phyloP scores from a whole-genome alignment of 2,888 invertebrate genomes.

The Aproaerema taeniolella region DNA sequence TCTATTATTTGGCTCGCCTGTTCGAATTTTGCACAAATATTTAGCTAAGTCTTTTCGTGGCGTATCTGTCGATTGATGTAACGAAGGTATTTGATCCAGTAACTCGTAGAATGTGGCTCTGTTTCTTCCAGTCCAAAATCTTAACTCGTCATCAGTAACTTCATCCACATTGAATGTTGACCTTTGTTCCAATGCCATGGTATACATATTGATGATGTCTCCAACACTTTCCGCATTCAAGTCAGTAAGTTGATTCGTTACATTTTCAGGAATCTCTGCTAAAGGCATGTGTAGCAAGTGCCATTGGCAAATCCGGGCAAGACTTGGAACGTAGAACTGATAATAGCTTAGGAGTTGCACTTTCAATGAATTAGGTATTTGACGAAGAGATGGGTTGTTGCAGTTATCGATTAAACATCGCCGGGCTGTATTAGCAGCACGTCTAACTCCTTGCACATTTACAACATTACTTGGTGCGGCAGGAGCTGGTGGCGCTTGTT shows the following conservation, averaged over 20 bases:
- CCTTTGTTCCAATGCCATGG: too few relatives aligned
- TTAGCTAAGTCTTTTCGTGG: background rate
- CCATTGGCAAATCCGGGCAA: conserved; percentile 11
- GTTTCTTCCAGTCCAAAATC: background rate
- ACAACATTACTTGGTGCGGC: too few relatives aligned
- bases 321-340: conserved; percentile 10
- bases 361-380: conserved; percentile 3
- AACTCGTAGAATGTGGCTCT: background rate
- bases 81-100: background rate
- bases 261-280: conserved; percentile 5
- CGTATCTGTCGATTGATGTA: background rate
- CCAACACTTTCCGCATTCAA: conserved; percentile 3
- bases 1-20: too few relatives aligned
- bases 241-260: conserved; percentile 3
- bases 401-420: conserved; percentile 7
- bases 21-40: background rate
- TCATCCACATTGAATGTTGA: background rate
- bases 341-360: conserved; percentile 9
- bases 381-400: background rate
- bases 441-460: conserved; percentile 1
- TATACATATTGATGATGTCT: conserved; percentile 5
- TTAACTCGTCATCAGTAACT: background rate
- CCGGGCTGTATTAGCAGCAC: too few relatives aligned
- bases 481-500: too few relatives aligned
- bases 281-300: conserved; percentile 4